Percentiles rank a stretch among this genome's conserved stretches.
phyloP scores from a whole-genome alignment of 2,797 vertebrate genomes.

The Melanotaenia pygmaea region DNA sequence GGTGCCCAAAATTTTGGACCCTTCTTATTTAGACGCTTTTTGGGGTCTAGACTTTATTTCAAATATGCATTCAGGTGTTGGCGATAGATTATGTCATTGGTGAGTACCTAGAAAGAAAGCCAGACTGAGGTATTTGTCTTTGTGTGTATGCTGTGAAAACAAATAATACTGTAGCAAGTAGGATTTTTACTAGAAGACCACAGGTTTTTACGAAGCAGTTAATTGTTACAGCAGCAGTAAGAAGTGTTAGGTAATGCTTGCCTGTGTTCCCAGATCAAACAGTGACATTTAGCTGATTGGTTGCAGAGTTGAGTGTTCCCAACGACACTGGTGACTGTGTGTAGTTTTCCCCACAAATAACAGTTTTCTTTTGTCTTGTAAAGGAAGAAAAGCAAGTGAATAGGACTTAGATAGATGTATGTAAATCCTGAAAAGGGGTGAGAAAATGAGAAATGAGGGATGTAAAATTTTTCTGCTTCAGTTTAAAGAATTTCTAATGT shows the following conservation, averaged over 20 bases:
- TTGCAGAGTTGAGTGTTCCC: slow-evolving; percentile 8
- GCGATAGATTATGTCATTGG: neutral
- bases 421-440: neutral
- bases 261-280: slow-evolving; percentile 3
- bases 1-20: neutral
- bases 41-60: neutral
- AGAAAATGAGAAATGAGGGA: neutral
- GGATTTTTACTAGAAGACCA: slow-evolving; percentile 4
- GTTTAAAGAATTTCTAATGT: neutral
- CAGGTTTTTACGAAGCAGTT: slow-evolving; percentile 14
- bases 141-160: slow-evolving; percentile 10
- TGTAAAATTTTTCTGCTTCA: neutral
- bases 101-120: neutral
- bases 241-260: slow-evolving; percentile 27
- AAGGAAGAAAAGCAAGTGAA: neutral
- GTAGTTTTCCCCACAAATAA: slow-evolving; percentile 16
- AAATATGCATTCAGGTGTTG: neutral
- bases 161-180: slow-evolving; percentile 25
- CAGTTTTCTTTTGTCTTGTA: slow-evolving; percentile 8
- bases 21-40: neutral
- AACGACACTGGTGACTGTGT: neutral
- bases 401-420: neutral
- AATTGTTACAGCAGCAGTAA: slow-evolving; percentile 31
- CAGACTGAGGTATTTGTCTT: neutral
- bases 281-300: slow-evolving; percentile 28